A percentile compares a stretch with the other conserved stretches of the same genome.
phyloP scores from a whole-genome alignment of 2,113 vertebrate species.

The Numida meleagris region DNA sequence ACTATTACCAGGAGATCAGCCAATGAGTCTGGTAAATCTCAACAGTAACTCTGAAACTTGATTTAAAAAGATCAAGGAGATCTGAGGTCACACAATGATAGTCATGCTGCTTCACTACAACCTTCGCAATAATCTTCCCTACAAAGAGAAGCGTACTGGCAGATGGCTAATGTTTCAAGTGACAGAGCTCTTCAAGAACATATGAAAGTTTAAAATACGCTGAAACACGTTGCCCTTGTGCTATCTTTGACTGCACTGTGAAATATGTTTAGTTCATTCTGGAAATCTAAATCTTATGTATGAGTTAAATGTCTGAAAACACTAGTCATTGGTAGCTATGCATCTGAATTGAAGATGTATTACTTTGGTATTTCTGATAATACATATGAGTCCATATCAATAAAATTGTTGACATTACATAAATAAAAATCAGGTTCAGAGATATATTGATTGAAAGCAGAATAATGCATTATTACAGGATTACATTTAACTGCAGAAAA shows the following conservation, averaged over 20 bases:
- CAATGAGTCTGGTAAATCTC: not conserved
- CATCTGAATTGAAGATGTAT: not conserved
- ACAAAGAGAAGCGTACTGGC: not conserved
- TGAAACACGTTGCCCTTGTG: constrained; percentile 37
- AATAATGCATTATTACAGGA: not conserved
- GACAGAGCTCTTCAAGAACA: constrained; percentile 53
- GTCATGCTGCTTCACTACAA: not conserved
- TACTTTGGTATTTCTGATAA: not conserved
- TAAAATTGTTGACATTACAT: not conserved
- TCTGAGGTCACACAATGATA: constrained; percentile 8
- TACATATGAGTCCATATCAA: not conserved
- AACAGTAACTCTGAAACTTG: not conserved
- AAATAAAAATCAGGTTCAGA: not conserved
- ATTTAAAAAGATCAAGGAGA: not conserved
- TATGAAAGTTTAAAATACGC: constrained; percentile 52
- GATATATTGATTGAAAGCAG: not conserved
- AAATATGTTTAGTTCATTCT: constrained; percentile 14
- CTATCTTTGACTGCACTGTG: constrained; percentile 42
- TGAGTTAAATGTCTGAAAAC: not conserved
- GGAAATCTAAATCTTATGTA: not conserved
- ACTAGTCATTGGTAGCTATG: not conserved
- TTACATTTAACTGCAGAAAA: not conserved
- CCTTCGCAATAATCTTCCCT: not conserved
- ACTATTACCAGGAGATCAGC: not conserved
- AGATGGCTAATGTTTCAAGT: constrained; percentile 57